phyloP scores from a whole-genome alignment of 2,797 vertebrate species.

The Tenualosa thibaudeaui region DNA sequence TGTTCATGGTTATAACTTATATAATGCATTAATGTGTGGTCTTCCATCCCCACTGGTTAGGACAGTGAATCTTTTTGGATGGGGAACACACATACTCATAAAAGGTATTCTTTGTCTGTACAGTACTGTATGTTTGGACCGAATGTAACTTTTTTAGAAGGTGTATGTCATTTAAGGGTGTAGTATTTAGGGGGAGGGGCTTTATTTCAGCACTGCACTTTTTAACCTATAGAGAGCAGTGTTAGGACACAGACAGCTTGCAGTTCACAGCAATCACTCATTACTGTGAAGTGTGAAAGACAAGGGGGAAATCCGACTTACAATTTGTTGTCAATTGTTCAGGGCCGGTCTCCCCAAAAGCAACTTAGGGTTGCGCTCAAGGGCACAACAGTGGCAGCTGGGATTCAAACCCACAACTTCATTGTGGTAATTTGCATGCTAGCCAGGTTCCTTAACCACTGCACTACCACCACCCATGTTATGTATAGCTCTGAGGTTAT shows the following conservation, averaged over 20 bases:
- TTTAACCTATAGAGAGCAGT: conserved; percentile 12
- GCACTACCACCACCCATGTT: too few relatives aligned
- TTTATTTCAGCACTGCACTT: background rate
- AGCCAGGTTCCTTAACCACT: too few relatives aligned
- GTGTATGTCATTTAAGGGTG: too few relatives aligned
- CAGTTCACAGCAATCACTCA: background rate
- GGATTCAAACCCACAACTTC: too few relatives aligned
- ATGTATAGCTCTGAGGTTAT: too few relatives aligned
- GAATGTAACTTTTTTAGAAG: background rate
- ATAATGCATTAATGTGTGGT: background rate
- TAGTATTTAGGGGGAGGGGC: background rate
- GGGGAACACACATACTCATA: background rate
- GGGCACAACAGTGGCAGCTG: too few relatives aligned
- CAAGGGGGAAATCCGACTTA: background rate
- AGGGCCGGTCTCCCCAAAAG: too few relatives aligned
- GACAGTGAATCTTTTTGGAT: background rate
- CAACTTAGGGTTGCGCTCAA: too few relatives aligned
- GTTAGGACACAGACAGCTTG: background rate
- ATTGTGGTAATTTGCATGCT: too few relatives aligned
- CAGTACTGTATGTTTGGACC: too few relatives aligned
- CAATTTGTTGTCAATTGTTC: too few relatives aligned
- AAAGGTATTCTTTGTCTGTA: too few relatives aligned
- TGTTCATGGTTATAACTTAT: background rate
- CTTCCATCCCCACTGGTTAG: background rate
- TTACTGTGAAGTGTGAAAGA: background rate